phyloP scores from a whole-genome alignment of 1,140 invertebrate species.

The Popillia japonica region DNA sequence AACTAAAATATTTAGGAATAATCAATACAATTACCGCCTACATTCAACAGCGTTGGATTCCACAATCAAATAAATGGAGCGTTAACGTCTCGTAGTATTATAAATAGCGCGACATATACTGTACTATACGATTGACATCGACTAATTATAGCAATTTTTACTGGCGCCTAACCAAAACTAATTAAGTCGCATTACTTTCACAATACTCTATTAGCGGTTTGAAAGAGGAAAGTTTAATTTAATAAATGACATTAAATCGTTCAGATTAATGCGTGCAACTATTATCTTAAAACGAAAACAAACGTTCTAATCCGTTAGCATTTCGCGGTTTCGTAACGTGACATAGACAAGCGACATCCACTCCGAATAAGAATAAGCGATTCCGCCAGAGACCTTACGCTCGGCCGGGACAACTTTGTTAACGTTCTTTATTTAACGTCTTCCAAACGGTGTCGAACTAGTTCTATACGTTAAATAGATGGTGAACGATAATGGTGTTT shows the following conservation, averaged over 20 bases:
- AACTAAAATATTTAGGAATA: background rate
- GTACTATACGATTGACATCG: background rate
- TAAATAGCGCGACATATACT: background rate
- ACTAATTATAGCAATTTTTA: conserved; percentile 38
- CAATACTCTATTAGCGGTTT: background rate
- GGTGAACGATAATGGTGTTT: background rate
- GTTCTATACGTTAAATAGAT: conserved; percentile 4
- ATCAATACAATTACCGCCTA: background rate
- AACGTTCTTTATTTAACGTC: conserved; percentile 10
- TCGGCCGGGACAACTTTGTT: background rate
- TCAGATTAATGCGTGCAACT: conserved; percentile 16
- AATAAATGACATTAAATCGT: conserved; percentile 16
- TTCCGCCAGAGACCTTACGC: background rate
- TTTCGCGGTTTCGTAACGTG: conserved; percentile 19
- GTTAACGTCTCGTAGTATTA: background rate
- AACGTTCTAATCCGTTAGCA: background rate
- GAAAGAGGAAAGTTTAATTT: background rate
- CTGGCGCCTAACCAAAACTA: conserved; percentile 36
- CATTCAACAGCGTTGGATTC: background rate
- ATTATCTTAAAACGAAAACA: conserved; percentile 22
- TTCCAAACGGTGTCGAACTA: background rate
- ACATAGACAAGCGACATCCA: conserved; percentile 1
- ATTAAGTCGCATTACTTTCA: conserved; percentile 30
- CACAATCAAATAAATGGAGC: conserved; percentile 26
- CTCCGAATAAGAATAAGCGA: background rate